Conservation (phyloP, 2,113 vertebrate species). For the Trichomycterus rosablanca region DNA sequence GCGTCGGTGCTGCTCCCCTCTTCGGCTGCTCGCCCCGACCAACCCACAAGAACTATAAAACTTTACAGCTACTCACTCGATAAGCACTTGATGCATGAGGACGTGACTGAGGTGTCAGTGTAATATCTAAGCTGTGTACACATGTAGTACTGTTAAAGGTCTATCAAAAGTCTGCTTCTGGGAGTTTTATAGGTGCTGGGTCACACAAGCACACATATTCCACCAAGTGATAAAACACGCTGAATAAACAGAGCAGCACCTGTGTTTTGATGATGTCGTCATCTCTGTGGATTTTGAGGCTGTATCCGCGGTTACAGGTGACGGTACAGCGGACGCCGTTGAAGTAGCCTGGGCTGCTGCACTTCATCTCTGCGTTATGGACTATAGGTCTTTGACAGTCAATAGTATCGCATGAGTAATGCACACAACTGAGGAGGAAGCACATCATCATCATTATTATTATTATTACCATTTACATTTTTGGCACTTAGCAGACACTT, state of each 20-base stretch:
- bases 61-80: slow-evolving; percentile 38
- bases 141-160: not conserved
- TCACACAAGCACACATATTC: slow-evolving; percentile 1
- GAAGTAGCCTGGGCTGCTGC: slow-evolving; percentile 72
- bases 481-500: too few species aligned
- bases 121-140: slow-evolving; percentile 16
- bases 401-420: slow-evolving; percentile 85
- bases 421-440: slow-evolving; percentile 77
- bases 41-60: slow-evolving; percentile 39
- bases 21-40: slow-evolving; percentile 31
- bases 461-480: too few species aligned
- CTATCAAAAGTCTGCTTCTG: not conserved
- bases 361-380: slow-evolving; percentile 79
- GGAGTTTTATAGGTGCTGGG: too few species aligned
- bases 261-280: slow-evolving; percentile 85
- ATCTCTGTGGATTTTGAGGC: slow-evolving; percentile 81
- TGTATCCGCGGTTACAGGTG: slow-evolving; percentile 80
- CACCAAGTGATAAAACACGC: slow-evolving; percentile 5
- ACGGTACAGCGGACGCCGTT: slow-evolving; percentile 85
- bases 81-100: slow-evolving; percentile 33
- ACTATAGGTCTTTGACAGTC: slow-evolving; percentile 84
- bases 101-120: slow-evolving; percentile 27
- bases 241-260: slow-evolving; percentile 59
- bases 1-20: slow-evolving; percentile 15
- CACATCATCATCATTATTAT: not conserved